A percentile compares a stretch with the other conserved stretches of the same genome.
Conservation (phyloP, 2,888 invertebrate genomes). For the Luperina testacea region DNA sequence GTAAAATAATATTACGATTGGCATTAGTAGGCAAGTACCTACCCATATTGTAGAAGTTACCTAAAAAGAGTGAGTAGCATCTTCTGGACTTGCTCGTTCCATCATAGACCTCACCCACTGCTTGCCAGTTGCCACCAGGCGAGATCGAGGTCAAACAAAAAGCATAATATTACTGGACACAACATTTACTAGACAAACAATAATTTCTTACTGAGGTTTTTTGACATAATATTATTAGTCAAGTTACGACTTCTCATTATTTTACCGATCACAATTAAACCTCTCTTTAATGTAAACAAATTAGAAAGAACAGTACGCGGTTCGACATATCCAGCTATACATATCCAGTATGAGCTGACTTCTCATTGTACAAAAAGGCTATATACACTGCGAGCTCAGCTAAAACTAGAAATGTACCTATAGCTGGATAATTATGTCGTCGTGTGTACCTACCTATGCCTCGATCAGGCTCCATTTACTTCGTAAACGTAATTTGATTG, state of each 20-base stretch:
- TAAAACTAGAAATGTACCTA: too few relatives aligned
- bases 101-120: too few relatives aligned
- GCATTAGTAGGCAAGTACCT: not conserved
- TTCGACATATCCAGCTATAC: too few relatives aligned
- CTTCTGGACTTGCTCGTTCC: too few relatives aligned
- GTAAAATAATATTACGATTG: not conserved
- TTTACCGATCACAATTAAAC: not conserved
- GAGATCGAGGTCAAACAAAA: too few relatives aligned
- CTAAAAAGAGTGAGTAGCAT: not conserved
- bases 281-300: not conserved
- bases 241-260: not conserved
- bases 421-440: too few relatives aligned
- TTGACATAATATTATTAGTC: too few relatives aligned
- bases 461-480: slow-evolving; percentile 7
- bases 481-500: slow-evolving; percentile 23
- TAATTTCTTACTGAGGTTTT: not conserved
- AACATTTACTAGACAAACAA: not conserved
- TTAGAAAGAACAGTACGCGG: not conserved
- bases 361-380: too few relatives aligned
- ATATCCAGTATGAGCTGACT: too few relatives aligned
- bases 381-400: too few relatives aligned
- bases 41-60: not conserved
- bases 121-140: too few relatives aligned
- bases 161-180: not conserved
- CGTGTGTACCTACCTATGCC: not conserved